Conservation (phyloP, 2,888 invertebrate genomes). For the Zygaena filipendulae region DNA sequence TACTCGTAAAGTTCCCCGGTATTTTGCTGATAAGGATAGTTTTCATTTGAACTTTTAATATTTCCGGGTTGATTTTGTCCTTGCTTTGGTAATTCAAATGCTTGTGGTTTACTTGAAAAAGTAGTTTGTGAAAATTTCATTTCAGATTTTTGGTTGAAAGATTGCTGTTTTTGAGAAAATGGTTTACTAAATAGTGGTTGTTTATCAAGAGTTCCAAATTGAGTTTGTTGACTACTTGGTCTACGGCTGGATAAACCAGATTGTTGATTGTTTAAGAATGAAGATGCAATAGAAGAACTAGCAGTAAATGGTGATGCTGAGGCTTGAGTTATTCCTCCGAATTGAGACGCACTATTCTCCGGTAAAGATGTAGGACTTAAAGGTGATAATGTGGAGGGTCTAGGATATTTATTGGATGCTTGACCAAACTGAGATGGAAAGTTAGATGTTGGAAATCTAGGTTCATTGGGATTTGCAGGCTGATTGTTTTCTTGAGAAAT, state of each 20-base stretch:
- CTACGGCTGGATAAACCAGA: too few relatives aligned
- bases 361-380: not conserved
- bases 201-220: conserved; percentile 1
- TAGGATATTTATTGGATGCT: conserved; percentile 12
- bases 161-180: too few relatives aligned
- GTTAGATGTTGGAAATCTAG: not conserved
- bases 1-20: conserved; percentile 39
- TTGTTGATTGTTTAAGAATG: conserved; percentile 1
- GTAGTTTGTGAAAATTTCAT: too few relatives aligned
- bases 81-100: conserved; percentile 10
- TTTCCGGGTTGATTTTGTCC: conserved; percentile 12
- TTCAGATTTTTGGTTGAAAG: too few relatives aligned
- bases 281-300: conserved; percentile 14
- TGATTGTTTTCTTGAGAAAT: conserved; percentile 15
- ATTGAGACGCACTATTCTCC: conserved; percentile 16
- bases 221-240: too few relatives aligned
- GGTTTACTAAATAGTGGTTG: conserved; percentile 1
- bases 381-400: conserved; percentile 11
- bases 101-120: too few relatives aligned
- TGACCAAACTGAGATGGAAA: too few relatives aligned
- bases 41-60: conserved; percentile 7
- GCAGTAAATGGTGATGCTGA: conserved; percentile 35
- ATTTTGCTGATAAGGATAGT: conserved; percentile 23
- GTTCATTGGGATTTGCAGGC: conserved; percentile 4
- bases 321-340: conserved; percentile 32